Evolutionary conservation across 2,113 vertebrate genomes (phyloP).

Genomic region (Antidorcas marsupialis): DNA sequence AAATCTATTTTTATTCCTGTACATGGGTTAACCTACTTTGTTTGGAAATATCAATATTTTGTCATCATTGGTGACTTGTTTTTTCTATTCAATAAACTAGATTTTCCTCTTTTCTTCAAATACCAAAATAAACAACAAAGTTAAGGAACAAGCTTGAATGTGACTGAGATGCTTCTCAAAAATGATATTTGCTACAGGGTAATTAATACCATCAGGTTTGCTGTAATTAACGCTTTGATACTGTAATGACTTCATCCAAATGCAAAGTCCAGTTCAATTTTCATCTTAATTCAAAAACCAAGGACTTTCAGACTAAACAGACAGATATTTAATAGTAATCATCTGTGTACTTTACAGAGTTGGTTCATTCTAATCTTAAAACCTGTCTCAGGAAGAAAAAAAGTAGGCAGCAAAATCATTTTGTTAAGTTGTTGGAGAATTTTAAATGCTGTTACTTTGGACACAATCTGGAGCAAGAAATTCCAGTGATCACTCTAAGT

Average conservation of each 20-base stretch:
- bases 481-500: background rate
- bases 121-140: background rate
- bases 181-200: background rate
- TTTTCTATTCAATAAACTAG: background rate
- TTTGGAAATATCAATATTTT: background rate
- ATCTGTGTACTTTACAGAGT: background rate
- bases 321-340: background rate
- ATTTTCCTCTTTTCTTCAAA: conserved; percentile 16
- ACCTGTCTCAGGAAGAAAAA: background rate
- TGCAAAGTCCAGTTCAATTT: conserved; percentile 36
- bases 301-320: background rate
- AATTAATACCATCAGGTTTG: background rate
- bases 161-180: background rate
- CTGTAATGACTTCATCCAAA: background rate
- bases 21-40: background rate
- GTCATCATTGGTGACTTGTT: background rate
- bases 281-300: background rate
- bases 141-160: background rate
- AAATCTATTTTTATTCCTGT: background rate
- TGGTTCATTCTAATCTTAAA: background rate
- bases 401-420: background rate
- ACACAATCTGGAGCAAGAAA: conserved; percentile 17
- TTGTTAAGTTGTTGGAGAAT: background rate
- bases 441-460: background rate
- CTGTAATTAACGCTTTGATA: conserved; percentile 12